phyloP scores from a whole-genome alignment of 2,113 vertebrate species.

The human region DNA sequence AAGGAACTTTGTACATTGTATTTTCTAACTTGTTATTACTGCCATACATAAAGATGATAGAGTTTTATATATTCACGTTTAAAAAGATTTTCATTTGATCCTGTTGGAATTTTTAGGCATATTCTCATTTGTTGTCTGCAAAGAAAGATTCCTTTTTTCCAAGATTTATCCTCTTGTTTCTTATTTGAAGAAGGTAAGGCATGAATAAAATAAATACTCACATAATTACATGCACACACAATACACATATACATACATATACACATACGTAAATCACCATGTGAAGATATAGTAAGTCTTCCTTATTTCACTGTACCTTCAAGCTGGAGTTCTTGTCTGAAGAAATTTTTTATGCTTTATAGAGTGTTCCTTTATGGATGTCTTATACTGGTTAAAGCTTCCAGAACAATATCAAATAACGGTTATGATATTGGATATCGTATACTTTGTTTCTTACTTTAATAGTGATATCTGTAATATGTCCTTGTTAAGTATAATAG shows the following conservation, averaged over 20 bases:
- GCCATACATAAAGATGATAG: background rate
- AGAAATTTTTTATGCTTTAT: constrained; percentile 16
- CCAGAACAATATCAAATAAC: background rate
- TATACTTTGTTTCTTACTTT: background rate
- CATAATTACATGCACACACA: background rate
- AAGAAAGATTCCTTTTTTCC: background rate
- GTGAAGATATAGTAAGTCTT: background rate
- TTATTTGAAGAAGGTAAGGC: background rate
- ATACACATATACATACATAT: no score
- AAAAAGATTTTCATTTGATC: background rate
- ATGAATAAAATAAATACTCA: background rate
- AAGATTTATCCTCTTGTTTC: background rate
- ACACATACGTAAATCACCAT: background rate
- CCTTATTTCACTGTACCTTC: background rate
- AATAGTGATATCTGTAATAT: background rate
- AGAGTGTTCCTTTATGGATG: background rate
- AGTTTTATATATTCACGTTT: background rate
- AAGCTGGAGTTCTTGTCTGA: background rate
- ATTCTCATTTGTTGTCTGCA: background rate
- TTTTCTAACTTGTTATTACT: constrained; percentile 20
- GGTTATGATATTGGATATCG: background rate
- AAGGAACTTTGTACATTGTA: background rate
- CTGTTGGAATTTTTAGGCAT: background rate
- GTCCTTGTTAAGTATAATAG: background rate
- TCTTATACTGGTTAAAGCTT: background rate